Conservation (phyloP, 2,888 invertebrate species). For the Euzophera pinguis region DNA sequence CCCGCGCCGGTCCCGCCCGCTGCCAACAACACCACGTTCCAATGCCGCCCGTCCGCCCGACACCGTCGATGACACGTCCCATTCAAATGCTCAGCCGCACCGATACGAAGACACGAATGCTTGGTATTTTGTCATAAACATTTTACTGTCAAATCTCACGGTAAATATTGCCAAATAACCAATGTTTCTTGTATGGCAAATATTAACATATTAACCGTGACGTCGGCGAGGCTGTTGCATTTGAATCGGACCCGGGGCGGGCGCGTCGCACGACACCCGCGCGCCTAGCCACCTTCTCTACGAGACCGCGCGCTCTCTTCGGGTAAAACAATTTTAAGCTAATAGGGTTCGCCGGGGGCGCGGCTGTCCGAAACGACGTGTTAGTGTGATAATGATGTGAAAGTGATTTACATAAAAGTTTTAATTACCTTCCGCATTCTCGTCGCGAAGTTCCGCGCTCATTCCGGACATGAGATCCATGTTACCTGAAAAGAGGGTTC, state of each 20-base stretch:
- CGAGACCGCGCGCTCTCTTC: constrained; percentile 59
- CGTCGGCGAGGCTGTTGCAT: constrained; percentile 26
- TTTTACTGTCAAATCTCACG: too few species aligned
- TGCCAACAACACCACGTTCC: constrained; percentile 65
- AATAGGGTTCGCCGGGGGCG: constrained; percentile 75
- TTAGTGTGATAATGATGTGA: constrained; percentile 72
- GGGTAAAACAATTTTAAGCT: constrained; percentile 28
- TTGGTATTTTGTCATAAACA: too few species aligned
- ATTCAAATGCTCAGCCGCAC: constrained; percentile 21
- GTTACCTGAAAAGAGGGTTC: constrained; percentile 50
- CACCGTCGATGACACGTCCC: constrained; percentile 23
- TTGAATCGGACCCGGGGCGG: constrained; percentile 33
- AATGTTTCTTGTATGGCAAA: too few species aligned
- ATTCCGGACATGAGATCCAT: constrained; percentile 71
- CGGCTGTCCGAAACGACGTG: constrained; percentile 78
- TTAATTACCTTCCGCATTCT: constrained; percentile 72
- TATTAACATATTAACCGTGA: neutral
- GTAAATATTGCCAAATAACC: too few species aligned
- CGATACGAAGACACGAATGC: too few species aligned
- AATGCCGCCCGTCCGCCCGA: constrained; percentile 22
- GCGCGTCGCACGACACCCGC: constrained; percentile 69
- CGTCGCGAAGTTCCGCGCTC: constrained; percentile 66
- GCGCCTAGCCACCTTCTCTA: constrained; percentile 62
- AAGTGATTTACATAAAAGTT: constrained; percentile 34
- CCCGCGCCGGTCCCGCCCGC: constrained; percentile 45